Base-by-base conservation (phyloP, 1,140 invertebrate genomes). In the Oedothorax gibbosus region DNA sequence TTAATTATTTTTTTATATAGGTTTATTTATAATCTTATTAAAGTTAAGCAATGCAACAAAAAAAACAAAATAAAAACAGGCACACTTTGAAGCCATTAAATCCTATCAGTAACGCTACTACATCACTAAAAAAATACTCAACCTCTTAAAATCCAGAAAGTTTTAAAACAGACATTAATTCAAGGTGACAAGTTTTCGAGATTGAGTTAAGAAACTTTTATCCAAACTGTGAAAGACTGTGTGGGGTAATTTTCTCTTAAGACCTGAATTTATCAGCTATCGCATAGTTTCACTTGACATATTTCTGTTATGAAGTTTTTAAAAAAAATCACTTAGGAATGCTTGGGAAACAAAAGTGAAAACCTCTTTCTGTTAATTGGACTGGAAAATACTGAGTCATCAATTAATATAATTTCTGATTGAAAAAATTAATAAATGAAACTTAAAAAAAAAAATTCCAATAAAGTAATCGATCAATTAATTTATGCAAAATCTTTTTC, bases 101-200 rank as follows among this genome's bases (percentile, higher is more conserved):
- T n/a, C 35, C 15, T 79, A n/a, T 56, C 51, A 15, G 35, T 66
- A 21, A 65, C 12, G 18, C 66, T 51, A 79, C 66, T 8, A 60
- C 50, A 79, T 79, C 65, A 79, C 56, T 79, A 50, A 66, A 68
- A 77, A 68, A 79, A 51, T 50, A 56, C 54, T 79, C 21, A 49
- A n/a, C 64, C 18, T 66, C 14, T 50, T 66, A 35, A 15, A n/a
- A 8, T 14, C 51, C 50, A 50, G 21, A 20, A 21, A 54, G 11
- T 79, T 66, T 35, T 35, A 79, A 79, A 54, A 20, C 57, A 54
- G 50, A 79, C 15, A 20, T 49, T 79, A 79, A 79, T 79, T 66
- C 50, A 68, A 68, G 53, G 68, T 79, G 76, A 79, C 76, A 50
- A 65, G n/a, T 77, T 64, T 75, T 18, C 15, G 35, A 60, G 72